Evolutionary conservation across 2,888 invertebrate species (phyloP).

Genomic region (Drosophila monieri): DNA sequence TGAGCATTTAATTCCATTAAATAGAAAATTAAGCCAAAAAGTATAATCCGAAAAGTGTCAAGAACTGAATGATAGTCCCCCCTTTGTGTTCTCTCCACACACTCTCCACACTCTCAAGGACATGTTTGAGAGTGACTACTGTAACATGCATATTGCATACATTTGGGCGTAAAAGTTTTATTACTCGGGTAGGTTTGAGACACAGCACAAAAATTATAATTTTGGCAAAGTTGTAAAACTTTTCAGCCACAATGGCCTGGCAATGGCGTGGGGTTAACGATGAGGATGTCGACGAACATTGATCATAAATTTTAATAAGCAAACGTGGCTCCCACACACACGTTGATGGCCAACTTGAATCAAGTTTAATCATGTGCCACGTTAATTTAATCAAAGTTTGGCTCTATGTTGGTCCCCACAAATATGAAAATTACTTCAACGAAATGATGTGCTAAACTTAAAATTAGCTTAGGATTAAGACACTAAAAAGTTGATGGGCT

Average conservation of each 20-base stretch:
- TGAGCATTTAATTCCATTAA: no score
- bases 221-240: slow-evolving; percentile 64
- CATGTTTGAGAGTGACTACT: slow-evolving; percentile 52
- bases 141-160: slow-evolving; percentile 67
- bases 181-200: slow-evolving; percentile 46
- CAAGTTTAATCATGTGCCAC: slow-evolving; percentile 50
- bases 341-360: slow-evolving; percentile 38
- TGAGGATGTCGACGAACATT: slow-evolving; percentile 16
- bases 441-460: neutral
- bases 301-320: slow-evolving; percentile 67
- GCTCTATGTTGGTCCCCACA: neutral
- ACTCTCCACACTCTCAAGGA: no score
- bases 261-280: neutral
- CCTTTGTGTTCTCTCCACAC: neutral
- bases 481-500: slow-evolving; percentile 1
- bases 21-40: neutral
- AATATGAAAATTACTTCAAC: neutral
- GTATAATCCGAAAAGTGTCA: neutral
- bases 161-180: slow-evolving; percentile 64
- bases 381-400: no score
- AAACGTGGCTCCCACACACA: slow-evolving; percentile 13
- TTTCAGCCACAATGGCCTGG: slow-evolving; percentile 27
- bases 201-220: slow-evolving; percentile 53
- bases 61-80: neutral
- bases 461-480: neutral